phyloP scores from a whole-genome alignment of 1,140 invertebrate species.

The Bombus sylvicola region DNA sequence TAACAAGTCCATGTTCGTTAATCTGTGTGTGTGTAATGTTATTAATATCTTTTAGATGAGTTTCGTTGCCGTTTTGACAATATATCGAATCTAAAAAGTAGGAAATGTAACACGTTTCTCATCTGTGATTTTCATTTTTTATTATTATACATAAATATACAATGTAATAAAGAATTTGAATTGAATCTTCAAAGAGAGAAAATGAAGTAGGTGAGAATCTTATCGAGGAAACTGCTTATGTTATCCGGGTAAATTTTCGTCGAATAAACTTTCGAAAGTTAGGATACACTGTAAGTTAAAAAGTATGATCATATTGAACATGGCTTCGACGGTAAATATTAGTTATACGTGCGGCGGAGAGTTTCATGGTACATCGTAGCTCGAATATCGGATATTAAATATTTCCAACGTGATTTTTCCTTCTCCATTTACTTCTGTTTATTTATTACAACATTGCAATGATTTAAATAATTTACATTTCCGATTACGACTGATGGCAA shows the following conservation, averaged over 20 bases:
- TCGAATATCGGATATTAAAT: not conserved
- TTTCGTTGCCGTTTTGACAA: too few species aligned
- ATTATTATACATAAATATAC: not conserved
- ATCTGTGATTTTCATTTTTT: not conserved
- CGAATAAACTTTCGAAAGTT: not conserved
- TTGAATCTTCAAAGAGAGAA: not conserved
- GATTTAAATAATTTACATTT: not conserved
- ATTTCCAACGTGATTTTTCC: not conserved
- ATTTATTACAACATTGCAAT: not conserved
- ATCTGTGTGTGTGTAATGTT: too few species aligned
- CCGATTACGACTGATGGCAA: not conserved
- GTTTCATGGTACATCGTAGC: not conserved
- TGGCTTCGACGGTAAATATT: not conserved
- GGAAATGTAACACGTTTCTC: too few species aligned
- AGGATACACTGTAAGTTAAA: not conserved
- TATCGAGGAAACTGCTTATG: not conserved
- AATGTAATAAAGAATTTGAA: not conserved
- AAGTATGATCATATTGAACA: not conserved
- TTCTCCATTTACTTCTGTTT: not conserved
- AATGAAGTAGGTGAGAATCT: not conserved
- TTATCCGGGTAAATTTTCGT: not conserved
- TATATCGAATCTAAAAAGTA: too few species aligned
- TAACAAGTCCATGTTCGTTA: too few species aligned
- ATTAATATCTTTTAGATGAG: too few species aligned
- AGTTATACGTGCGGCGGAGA: not conserved